Base-by-base conservation (phyloP, 2,113 vertebrate species). In the Ctenomys sociabilis region DNA sequence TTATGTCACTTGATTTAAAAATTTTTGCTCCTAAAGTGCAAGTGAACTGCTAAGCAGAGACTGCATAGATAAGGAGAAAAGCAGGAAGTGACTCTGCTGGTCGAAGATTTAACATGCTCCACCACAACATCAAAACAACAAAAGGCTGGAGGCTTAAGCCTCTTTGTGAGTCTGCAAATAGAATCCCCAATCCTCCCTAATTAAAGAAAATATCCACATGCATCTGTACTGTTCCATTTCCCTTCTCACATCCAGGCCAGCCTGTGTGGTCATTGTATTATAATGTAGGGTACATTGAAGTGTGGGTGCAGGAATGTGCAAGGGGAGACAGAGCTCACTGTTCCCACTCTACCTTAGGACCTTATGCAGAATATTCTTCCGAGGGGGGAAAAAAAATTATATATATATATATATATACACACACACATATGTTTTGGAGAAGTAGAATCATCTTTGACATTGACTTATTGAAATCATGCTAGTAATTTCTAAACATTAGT, bases 1-100 rank as follows among this genome's bases (percentile, higher is more conserved):
- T 94, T 82, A 32, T 54, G 52, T 77, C 5, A 52, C 37, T 68
- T 52, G 54, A 87, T 37, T 24, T 95, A 57, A 84, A 93, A 70
- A 64, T 61, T 13, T 84, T 7, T 66, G 40, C 54, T 30, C 24
- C 40, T 66, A 8, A 61, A 73, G 37, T 84, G 21, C 83, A 90
- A 80, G 35, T 2, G 30, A 86, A 40, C 78, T 89, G 45, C 61
- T 83, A 11, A 63, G 63, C 21, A 37, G 70, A 91, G 86, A 81
- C 32, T 75, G 54, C 19, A 57, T 45, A 61, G 81, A 66, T 78
- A 66, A 95, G 94, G 88, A 82, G 80, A 30, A 64, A 93, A 78
- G 8, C 89, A 75, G 93, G 91, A 95, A 75, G 86, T 70, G 66
- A 73, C 28, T 80, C 9, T 68, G 16, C 28, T 59, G 45, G 61